Base-by-base conservation (phyloP, 2,113 vertebrate species). In the Pandion haliaetus region DNA sequence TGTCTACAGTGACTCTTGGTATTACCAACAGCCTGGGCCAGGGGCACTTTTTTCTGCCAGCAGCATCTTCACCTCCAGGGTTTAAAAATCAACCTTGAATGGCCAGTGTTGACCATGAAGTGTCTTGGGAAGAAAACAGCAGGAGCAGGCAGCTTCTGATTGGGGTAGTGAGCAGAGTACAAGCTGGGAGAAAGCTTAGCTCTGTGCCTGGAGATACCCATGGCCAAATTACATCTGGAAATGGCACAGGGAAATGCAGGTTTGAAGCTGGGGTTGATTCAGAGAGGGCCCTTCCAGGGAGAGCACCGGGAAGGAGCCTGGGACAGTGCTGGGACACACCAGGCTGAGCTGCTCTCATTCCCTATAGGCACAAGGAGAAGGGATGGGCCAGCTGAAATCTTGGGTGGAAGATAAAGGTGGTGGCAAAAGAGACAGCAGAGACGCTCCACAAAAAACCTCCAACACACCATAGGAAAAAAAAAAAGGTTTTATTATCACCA, bases 401-500 rank as follows among this genome's bases (percentile, higher is more conserved):
- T 2, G 7, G 13, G 13, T 0, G 78, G 50, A 44, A 42, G 47
- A 36, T 17, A 62, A 62, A 0, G 1, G 24, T 54, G 55, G 28
- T 47, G 36, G 16, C 72, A 89, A 78, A 3, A 32, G 32, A 65
- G 6, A 81, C n/a, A 15, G 28, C 59, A 82, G 38, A 88, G 36
- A 67, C 34, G 73, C 34, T 50, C 24, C 81, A 90, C 72, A 89
- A 40, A 96, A 97, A 67, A 13, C 4, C 17, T 52, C 69, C 78
- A 89, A 82, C 73, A 95, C 86, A 83, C 25, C 23, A 0, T 67
- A 95, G 94, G 96, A 96, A 93, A 97, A 94, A 95, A 90, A 91
- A 83, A 77, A 86, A 85, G 69, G 54, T 87, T 97, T 98, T 98
- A 97, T 98, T 98, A 40, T 94, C 96, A 97, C 97, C 91, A 96